phyloP scores from a whole-genome alignment of 2,113 vertebrate species.

The Calidris pugnax region DNA sequence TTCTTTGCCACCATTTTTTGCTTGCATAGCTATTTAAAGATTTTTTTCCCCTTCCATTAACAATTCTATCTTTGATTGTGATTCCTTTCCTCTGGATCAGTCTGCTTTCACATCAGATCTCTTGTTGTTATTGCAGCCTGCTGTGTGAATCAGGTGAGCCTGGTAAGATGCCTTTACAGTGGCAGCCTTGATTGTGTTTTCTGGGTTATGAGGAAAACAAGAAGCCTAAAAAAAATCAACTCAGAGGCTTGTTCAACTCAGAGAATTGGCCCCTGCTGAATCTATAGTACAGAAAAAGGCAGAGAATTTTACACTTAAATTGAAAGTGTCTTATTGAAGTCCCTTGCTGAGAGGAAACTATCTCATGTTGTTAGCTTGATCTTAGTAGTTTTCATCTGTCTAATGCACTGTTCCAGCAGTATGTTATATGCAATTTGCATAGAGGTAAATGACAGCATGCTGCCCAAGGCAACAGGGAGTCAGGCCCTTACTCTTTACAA shows the following conservation, averaged over 20 bases:
- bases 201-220: constrained; percentile 6
- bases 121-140: background rate
- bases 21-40: background rate
- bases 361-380: constrained; percentile 12
- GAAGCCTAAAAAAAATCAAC: background rate
- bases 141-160: background rate
- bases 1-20: background rate
- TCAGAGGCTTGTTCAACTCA: background rate
- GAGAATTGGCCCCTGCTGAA: background rate
- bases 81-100: background rate
- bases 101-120: background rate
- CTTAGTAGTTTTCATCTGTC: background rate
- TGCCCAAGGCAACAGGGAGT: background rate
- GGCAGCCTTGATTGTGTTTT: background rate
- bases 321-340: background rate
- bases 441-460: background rate
- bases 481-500: background rate
- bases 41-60: background rate
- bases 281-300: background rate
- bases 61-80: background rate
- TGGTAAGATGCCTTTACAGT: background rate
- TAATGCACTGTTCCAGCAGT: background rate
- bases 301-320: constrained; percentile 19
- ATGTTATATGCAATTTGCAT: background rate
- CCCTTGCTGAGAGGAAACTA: background rate